Base-by-base conservation (phyloP, 2,113 vertebrate genomes). In the Phalacrocorax aristotelis region DNA sequence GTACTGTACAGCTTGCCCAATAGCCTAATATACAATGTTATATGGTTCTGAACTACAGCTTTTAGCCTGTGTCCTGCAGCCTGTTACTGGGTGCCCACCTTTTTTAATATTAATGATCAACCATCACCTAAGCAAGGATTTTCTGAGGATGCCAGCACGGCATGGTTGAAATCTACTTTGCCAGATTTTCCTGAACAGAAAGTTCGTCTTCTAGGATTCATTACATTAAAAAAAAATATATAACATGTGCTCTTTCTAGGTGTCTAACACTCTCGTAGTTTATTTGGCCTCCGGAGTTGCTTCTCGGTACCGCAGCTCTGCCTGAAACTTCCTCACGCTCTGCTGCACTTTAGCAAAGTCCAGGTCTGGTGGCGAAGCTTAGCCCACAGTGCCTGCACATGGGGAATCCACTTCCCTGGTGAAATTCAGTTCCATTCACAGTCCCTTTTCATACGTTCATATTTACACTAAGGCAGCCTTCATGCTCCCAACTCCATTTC, bases 381-480 rank as follows among this genome's bases (percentile, higher is more conserved):
- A 85, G 48, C 62, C 49, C 44, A 22, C 40, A 49, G 78, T 62
- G 27, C 54, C 52, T 83, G 40, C 5, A 4, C 25, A 3, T 0
- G 19, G 46, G 66, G 18, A 85, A 10, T 19, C 48, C 42, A 38
- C 54, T 72, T 55, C 62, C 79, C 55, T 54, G 32, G 15, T 49
- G 54, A 64, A 69, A 66, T 57, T 20, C 72, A 29, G 16, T 34
- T 34, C 80, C 49, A 44, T 58, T 46, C 85, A 40, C 75, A 26
- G 5, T 18, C 61, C 68, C 58, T 82, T 87, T 87, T 84, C 30
- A 6, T 26, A 32, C 3, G 5, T 71, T 78, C 61, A 15, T 75
- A 65, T 87, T 82, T 80, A 20, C 74, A 89, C 65, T 75, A 87
- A 92, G 30, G 55, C 69, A 92, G n/a, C 38, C 80, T 89, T 86